These are phyloP conservation scores for Steinernema scapterisci DNA, from an alignment of 2,888 invertebrate genomes.

Conservation along the genomic window DNA sequence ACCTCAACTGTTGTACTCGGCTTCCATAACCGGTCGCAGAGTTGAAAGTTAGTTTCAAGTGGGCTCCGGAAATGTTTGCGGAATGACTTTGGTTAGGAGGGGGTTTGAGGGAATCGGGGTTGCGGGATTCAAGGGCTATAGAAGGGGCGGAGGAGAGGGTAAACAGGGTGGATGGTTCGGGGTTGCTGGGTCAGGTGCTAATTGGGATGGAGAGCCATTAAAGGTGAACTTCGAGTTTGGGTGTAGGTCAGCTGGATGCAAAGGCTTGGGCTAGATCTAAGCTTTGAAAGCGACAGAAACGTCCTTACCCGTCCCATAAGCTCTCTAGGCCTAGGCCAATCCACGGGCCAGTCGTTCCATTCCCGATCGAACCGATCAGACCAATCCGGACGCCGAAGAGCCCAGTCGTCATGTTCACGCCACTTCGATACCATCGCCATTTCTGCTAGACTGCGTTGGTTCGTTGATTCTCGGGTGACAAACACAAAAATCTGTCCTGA, in stretches of 20 bases:
- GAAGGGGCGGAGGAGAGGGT: no score
- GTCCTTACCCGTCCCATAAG: slow-evolving; percentile 57
- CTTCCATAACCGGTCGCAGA: slow-evolving; percentile 12
- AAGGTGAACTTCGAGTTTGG: no score
- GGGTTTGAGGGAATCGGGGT: neutral
- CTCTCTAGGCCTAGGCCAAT: slow-evolving; percentile 62
- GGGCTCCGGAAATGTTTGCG: neutral
- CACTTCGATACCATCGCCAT: neutral
- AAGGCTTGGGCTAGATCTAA: no score
- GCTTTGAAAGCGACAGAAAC: no score
- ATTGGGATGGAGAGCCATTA: no score
- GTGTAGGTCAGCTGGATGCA: no score
- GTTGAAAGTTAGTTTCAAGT: neutral
- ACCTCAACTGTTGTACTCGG: neutral
- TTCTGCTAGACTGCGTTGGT: neutral
- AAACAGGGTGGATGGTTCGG: no score
- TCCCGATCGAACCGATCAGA: slow-evolving; percentile 27
- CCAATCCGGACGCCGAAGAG: no score
- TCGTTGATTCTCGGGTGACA: neutral
- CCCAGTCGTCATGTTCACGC: no score
- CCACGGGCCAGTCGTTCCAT: slow-evolving; percentile 61
- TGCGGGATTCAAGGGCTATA: neutral
- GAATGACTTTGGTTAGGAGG: neutral
- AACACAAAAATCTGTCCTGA: no score
- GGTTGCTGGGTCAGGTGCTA: no score